Conservation (phyloP, 2,797 vertebrate species). For the Zalophus californianus region DNA sequence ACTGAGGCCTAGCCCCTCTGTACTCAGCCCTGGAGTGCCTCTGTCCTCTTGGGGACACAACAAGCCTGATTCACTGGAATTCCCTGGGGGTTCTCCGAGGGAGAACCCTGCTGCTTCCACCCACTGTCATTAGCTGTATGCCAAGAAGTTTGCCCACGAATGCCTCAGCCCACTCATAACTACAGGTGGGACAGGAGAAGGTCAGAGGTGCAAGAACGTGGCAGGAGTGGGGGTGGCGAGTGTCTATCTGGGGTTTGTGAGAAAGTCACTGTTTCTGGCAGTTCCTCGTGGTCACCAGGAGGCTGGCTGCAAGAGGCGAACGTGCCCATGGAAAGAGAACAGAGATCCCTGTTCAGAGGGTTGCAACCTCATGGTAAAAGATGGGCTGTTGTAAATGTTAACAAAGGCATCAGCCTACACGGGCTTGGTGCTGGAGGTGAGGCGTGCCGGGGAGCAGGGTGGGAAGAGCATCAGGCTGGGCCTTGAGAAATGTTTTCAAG, state of each 20-base stretch:
- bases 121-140: accelerated
- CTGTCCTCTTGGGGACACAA: background rate
- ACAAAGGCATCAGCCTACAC: accelerated
- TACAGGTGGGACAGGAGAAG: no score
- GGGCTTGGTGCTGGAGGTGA: background rate
- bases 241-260: background rate
- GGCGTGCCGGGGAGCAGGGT: accelerated
- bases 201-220: background rate
- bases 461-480: background rate
- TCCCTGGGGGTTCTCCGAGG: no score
- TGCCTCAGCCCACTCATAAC: accelerated
- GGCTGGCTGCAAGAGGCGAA: background rate
- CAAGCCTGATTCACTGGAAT: background rate
- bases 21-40: background rate
- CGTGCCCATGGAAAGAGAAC: background rate
- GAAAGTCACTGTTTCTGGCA: background rate
- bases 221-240: background rate
- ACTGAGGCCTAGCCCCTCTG: background rate
- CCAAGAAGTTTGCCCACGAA: background rate
- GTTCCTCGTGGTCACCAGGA: background rate
- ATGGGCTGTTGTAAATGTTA: background rate
- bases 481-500: background rate
- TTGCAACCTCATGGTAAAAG: background rate
- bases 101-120: background rate
- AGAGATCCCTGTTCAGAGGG: background rate